These are phyloP conservation scores for Cephus spinipes DNA, from an alignment of 2,888 invertebrate genomes.

Conservation along the genomic window DNA sequence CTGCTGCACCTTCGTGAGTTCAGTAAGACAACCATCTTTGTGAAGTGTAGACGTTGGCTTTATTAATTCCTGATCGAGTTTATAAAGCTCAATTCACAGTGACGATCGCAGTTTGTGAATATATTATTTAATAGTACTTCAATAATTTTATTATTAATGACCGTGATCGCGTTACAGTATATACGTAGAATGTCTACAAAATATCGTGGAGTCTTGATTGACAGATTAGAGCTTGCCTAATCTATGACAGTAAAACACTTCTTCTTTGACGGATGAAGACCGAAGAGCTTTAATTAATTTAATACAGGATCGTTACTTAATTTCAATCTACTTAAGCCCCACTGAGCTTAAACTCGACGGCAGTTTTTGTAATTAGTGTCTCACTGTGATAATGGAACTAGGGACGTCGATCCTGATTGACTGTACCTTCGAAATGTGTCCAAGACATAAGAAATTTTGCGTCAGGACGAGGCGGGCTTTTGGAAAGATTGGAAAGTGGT, in stretches of 20 bases:
- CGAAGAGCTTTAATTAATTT: not conserved
- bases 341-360: not conserved
- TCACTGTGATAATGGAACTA: not conserved
- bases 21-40: not conserved
- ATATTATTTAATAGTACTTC: not conserved
- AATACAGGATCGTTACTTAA: not conserved
- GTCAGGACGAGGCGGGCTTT: constrained; percentile 45
- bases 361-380: not conserved
- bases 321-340: not conserved
- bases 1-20: not conserved
- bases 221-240: not conserved
- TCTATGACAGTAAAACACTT: not conserved
- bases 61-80: not conserved
- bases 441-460: constrained; percentile 36
- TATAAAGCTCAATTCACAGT: not conserved
- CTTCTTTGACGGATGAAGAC: not conserved
- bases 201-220: constrained; percentile 28
- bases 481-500: constrained; percentile 53
- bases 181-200: constrained; percentile 35
- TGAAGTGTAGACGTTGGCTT: not conserved
- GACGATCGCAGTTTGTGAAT: not conserved
- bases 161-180: constrained; percentile 30
- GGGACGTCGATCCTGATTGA: constrained; percentile 34
- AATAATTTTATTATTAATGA: constrained; percentile 30
- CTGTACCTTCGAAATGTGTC: constrained; percentile 34